These are phyloP conservation scores for Heteropelma amictum DNA, from an alignment of 2,888 invertebrate genomes.

Conservation along the genomic window DNA sequence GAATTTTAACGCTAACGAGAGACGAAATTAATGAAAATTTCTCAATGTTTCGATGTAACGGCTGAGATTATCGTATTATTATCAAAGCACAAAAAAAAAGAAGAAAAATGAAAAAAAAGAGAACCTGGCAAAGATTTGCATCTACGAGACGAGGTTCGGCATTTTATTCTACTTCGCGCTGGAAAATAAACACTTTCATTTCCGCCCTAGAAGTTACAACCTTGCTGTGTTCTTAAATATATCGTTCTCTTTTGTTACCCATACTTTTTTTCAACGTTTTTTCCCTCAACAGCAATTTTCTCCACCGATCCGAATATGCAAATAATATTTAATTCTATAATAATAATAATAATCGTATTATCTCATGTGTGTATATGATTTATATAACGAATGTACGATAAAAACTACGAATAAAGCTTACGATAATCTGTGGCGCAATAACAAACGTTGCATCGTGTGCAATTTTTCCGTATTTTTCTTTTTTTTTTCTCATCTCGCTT, in stretches of 20 bases:
- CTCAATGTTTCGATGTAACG: constrained; percentile 38
- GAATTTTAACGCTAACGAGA: background rate
- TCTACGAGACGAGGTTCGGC: constrained; percentile 29
- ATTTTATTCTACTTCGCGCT: constrained; percentile 52
- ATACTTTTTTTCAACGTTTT: constrained; percentile 20
- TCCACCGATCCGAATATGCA: too few relatives aligned
- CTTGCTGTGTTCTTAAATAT: constrained; percentile 51
- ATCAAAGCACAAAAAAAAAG: constrained; percentile 16
- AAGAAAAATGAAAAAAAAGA: constrained; percentile 18
- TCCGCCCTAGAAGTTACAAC: constrained; percentile 62
- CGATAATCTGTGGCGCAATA: constrained; percentile 59
- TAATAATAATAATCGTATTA: constrained; percentile 49
- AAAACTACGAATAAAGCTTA: constrained; percentile 69
- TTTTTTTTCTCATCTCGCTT: background rate
- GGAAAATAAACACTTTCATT: constrained; percentile 51
- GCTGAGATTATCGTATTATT: too few relatives aligned
- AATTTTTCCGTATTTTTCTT: background rate
- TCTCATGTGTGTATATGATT: constrained; percentile 66
- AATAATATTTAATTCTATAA: constrained; percentile 34
- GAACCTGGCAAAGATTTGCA: constrained; percentile 17
- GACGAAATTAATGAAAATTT: background rate
- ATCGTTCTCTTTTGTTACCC: constrained; percentile 7
- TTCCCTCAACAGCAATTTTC: constrained; percentile 62
- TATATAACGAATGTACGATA: constrained; percentile 67
- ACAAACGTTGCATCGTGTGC: constrained; percentile 35